A percentile compares a stretch with the other conserved stretches of the same genome.
Conservation (phyloP, 92 coral and sea anemone species). For the Epizoanthus rinbou region DNA sequence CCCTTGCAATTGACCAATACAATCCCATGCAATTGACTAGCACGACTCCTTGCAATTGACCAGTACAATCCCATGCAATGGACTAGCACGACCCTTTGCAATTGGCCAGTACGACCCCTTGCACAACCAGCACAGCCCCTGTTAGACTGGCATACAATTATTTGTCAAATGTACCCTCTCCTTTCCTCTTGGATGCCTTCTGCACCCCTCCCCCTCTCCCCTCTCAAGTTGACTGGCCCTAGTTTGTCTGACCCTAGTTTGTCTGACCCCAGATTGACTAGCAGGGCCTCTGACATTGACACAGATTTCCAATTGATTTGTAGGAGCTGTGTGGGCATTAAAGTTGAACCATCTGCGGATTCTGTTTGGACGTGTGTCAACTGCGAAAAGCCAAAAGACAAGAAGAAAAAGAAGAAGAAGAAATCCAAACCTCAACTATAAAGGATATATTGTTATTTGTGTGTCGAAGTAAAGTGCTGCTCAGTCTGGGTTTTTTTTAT, state of each 20-base stretch:
- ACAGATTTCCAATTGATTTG: not conserved
- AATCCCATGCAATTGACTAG: not conserved
- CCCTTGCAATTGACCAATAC: too few relatives aligned
- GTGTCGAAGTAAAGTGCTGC: not conserved
- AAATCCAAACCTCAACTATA: conserved; percentile 28
- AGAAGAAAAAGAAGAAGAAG: conserved; percentile 48
- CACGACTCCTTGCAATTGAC: too few relatives aligned
- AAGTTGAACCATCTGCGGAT: conserved; percentile 14
- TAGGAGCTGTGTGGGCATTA: conserved; percentile 40
- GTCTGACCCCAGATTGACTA: not conserved
- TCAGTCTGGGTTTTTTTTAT: not conserved
- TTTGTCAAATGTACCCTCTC: not conserved
- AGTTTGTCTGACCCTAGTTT: not conserved
- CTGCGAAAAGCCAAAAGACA: conserved; percentile 20
- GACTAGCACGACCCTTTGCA: too few relatives aligned
- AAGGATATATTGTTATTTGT: not conserved
- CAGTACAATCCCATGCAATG: too few relatives aligned
- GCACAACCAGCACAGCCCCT: too few relatives aligned
- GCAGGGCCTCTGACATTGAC: not conserved
- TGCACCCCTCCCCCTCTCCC: not conserved
- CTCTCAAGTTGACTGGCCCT: too few relatives aligned
- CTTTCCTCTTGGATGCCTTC: not conserved
- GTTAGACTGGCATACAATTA: not conserved
- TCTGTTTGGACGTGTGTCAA: conserved; percentile 21
- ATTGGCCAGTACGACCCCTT: too few relatives aligned